Conservation (phyloP, 1,140 invertebrate species). For the Littorina saxatilis region DNA sequence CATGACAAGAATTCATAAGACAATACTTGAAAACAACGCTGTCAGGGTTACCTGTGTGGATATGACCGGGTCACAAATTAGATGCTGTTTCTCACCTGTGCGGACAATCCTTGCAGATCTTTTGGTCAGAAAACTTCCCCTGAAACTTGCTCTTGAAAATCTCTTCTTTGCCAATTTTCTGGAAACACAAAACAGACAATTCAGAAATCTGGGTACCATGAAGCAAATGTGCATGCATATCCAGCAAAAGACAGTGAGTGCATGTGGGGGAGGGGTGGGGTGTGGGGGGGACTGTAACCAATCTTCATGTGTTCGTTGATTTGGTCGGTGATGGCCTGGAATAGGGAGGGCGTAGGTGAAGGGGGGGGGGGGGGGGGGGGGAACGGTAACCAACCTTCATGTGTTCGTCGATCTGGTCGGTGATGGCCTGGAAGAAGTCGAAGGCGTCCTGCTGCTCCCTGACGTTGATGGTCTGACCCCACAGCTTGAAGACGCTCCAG, state of each 20-base stretch:
- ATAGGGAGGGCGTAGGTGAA: too few relatives aligned
- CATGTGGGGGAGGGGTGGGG: too few relatives aligned
- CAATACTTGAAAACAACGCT: too few relatives aligned
- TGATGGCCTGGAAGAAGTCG: conserved; percentile 72
- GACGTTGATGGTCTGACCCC: conserved; percentile 73
- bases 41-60: too few relatives aligned
- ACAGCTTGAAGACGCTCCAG: conserved; percentile 73
- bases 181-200: conserved; percentile 50
- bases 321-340: conserved; percentile 71
- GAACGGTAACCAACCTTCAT: conserved; percentile 64
- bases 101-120: conserved; percentile 99
- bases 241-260: too few relatives aligned
- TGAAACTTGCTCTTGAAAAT: conserved; percentile 73
- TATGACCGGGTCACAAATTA: too few relatives aligned
- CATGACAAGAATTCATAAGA: too few relatives aligned
- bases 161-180: conserved; percentile 69
- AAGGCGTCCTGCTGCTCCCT: conserved; percentile 74
- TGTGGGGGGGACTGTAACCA: too few relatives aligned
- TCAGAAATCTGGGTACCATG: too few relatives aligned
- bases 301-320: conserved; percentile 72
- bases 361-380: too few relatives aligned
- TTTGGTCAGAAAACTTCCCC: conserved; percentile 87
- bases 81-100: conserved; percentile 96
- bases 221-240: too few relatives aligned
- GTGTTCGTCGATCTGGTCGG: conserved; percentile 72